Conservation (phyloP, 2,113 vertebrate species). For the Misgurnus mizolepis region DNA sequence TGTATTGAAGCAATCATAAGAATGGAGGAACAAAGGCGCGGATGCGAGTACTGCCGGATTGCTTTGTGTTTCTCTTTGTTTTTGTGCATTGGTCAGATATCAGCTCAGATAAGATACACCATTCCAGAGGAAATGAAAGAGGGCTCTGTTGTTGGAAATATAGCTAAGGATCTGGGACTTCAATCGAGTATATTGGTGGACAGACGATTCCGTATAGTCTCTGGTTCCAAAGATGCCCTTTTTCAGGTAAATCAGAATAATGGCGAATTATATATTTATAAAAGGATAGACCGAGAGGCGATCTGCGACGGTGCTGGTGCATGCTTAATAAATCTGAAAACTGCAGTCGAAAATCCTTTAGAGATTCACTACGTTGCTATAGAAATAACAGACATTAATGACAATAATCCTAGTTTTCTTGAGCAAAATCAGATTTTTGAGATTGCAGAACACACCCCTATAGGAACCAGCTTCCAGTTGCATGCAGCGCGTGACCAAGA, state of each 20-base stretch:
- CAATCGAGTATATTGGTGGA: constrained; percentile 59
- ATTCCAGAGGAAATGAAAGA: constrained; percentile 59
- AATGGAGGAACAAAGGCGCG: constrained; percentile 29
- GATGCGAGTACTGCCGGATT: constrained; percentile 24
- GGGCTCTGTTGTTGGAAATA: constrained; percentile 67
- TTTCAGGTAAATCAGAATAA: constrained; percentile 67
- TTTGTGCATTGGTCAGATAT: constrained; percentile 26
- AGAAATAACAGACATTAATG: constrained; percentile 69
- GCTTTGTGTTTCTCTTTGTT: constrained; percentile 13
- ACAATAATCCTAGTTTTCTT: constrained; percentile 63
- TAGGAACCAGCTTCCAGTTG: constrained; percentile 62
- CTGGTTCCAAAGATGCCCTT: constrained; percentile 55
- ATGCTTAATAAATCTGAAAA: constrained; percentile 65
- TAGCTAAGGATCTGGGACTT: constrained; percentile 70
- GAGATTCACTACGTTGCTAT: constrained; percentile 70
- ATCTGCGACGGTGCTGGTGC: constrained; percentile 55
- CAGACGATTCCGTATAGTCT: constrained; percentile 67
- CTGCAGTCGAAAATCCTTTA: constrained; percentile 67
- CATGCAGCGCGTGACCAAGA: constrained; percentile 63
- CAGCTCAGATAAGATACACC: constrained; percentile 50
- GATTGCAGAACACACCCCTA: constrained; percentile 50
- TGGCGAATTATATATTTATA: constrained; percentile 62
- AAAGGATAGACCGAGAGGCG: constrained; percentile 66
- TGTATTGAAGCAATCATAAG: not conserved
- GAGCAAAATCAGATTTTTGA: constrained; percentile 61